These are phyloP conservation scores for Ooceraea biroi DNA, from an alignment of 1,140 invertebrate species.

Conservation along the genomic window DNA sequence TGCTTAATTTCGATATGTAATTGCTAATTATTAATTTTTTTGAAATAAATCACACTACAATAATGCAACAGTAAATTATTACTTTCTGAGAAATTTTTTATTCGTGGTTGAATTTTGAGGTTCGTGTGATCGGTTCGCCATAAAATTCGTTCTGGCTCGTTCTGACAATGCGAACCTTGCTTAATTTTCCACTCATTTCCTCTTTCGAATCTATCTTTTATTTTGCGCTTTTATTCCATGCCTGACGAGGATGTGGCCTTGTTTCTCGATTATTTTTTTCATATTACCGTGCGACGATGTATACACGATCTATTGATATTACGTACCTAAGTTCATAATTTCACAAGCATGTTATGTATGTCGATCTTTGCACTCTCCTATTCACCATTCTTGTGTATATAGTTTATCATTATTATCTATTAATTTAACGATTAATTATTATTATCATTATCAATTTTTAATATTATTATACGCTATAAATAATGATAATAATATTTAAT, in stretches of 20 bases:
- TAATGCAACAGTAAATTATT: no score
- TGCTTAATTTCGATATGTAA: no score
- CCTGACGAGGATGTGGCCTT: conserved; percentile 79
- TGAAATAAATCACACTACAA: no score
- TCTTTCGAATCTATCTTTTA: conserved; percentile 51
- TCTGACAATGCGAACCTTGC: neutral
- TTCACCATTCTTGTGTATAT: conserved; percentile 82
- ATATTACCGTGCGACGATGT: conserved; percentile 5
- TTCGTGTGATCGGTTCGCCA: no score
- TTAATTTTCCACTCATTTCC: conserved; percentile 3
- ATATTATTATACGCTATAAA: conserved; percentile 69
- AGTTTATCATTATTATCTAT: conserved; percentile 81
- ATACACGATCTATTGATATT: conserved; percentile 68
- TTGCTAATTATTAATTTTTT: no score
- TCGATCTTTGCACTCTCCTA: conserved; percentile 71
- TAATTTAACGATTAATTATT: conserved; percentile 64
- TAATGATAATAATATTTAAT: conserved; percentile 5
- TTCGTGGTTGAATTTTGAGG: no score
- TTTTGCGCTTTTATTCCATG: conserved; percentile 49
- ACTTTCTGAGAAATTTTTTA: no score
- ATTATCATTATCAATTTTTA: conserved; percentile 77
- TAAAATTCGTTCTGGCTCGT: no score
- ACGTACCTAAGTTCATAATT: conserved; percentile 50
- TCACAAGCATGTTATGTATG: conserved; percentile 80
- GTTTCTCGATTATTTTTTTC: conserved; percentile 77